A percentile compares a stretch with the other conserved stretches of the same genome.
Conservation (phyloP, 2,888 invertebrate species). For the Chrysolina oricalcia region DNA sequence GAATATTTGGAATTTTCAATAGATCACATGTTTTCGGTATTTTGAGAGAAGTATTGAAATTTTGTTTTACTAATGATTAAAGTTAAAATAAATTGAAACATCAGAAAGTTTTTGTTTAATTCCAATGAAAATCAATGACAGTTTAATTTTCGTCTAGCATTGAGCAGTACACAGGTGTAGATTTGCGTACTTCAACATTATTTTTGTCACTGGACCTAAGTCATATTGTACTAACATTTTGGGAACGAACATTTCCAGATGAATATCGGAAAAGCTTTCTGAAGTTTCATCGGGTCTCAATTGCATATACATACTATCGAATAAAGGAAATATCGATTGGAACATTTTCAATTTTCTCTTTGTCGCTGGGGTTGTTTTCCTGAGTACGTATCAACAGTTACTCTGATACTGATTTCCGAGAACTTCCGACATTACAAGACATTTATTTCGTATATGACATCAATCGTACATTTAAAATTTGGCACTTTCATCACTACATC, state of each 20-base stretch:
- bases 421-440: not conserved
- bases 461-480: constrained; percentile 65
- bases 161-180: not conserved
- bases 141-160: not conserved
- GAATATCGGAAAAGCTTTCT: too few relatives aligned
- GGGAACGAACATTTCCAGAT: not conserved
- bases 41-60: too few relatives aligned
- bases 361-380: constrained; percentile 32
- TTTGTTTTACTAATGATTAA: too few relatives aligned
- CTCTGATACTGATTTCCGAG: constrained; percentile 9
- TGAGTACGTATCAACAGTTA: constrained; percentile 35
- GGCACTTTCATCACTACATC: constrained; percentile 71
- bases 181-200: too few relatives aligned
- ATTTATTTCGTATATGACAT: constrained; percentile 51
- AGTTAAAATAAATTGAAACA: too few relatives aligned
- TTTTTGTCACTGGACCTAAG: not conserved
- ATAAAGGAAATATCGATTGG: not conserved
- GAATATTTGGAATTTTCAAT: too few relatives aligned
- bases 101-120: too few relatives aligned
- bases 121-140: not conserved
- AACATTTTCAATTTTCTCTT: not conserved
- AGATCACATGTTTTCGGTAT: too few relatives aligned
- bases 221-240: not conserved
- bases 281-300: too few relatives aligned
- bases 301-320: not conserved